phyloP scores from a whole-genome alignment of 2,888 invertebrate genomes.

The Entomobrya multifasciata region DNA sequence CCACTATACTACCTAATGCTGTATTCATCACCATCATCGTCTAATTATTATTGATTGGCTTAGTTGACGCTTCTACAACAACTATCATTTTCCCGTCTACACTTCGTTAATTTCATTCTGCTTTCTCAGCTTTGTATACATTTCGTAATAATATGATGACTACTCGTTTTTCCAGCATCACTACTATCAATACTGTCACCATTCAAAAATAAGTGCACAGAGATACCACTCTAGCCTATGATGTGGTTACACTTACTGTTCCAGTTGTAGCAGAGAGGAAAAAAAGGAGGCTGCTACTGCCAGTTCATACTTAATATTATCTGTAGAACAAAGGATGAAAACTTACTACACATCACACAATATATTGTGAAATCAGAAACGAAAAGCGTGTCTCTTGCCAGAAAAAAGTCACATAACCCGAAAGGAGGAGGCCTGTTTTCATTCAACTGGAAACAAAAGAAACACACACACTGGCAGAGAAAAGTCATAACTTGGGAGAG shows the following conservation, averaged over 20 bases:
- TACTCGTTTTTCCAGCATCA: slow-evolving; percentile 6
- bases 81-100: slow-evolving; percentile 62
- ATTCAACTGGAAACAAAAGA: slow-evolving; percentile 65
- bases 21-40: slow-evolving; percentile 70
- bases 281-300: neutral
- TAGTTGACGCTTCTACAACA: slow-evolving; percentile 68
- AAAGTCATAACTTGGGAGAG: slow-evolving; percentile 61
- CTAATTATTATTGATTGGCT: slow-evolving; percentile 77
- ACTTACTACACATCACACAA: slow-evolving; percentile 15
- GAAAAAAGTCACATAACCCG: slow-evolving; percentile 63
- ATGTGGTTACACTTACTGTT: slow-evolving; percentile 20
- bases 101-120: slow-evolving; percentile 60
- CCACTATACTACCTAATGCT: slow-evolving; percentile 46
- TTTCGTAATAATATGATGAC: slow-evolving; percentile 44
- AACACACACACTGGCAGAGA: neutral
- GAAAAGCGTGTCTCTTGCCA: slow-evolving; percentile 62
- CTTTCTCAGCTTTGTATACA: slow-evolving; percentile 3
- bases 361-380: slow-evolving; percentile 42
- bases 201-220: slow-evolving; percentile 14
- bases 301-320: neutral
- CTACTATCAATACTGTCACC: slow-evolving; percentile 22
- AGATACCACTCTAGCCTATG: neutral
- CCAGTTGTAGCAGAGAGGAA: neutral
- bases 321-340: neutral
- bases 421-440: slow-evolving; percentile 61